Evolutionary conservation across 2,888 invertebrate genomes (phyloP), one percentile per base, ranked within the genome.

Genomic region (Drosophila greeni): DNA sequence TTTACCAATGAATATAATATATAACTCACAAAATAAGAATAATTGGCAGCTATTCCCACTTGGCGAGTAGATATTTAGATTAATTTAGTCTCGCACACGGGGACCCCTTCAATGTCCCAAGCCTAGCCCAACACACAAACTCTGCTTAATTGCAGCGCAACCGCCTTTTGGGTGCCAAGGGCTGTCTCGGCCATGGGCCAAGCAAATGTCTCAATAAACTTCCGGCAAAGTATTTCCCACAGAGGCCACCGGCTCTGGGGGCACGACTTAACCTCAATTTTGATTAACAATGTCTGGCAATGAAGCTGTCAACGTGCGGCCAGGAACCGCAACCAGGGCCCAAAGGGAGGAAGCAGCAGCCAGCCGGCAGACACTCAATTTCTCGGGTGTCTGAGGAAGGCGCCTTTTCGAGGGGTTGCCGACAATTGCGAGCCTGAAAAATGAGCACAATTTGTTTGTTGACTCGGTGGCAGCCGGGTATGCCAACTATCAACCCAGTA

Each of bases 221-320:
- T 56, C 66, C 73, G 75, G 66, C 70, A 71, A 39, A 62, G 55
- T 48, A 20, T 48, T 20, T 48, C 20, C 47, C 31, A 20, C 47
- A 33, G 65, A 47, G 66, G 51, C 48, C 53, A 47, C 36, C 57
- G 55, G 71, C 54, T 67, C 70, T 67, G 73, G 72, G 75, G 75
- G 62, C 75, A 73, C 69, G 68, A 75, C 75, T 84, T 82, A 84
- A 79, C 84, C 76, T 84, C 79, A 82, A 84, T 84, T 82, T 82
- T 82, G 84, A 82, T 82, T 82, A 82, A 82, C 82, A 82, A 79
- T 82, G 84, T 76, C 84, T 79, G 84, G 75, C 75, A 74, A 84
- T 79, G 79, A 74, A 82, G 82, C 78, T 82, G 84, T 82, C 82
- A 84, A 79, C 84, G 74, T 81, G 75, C 75, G 75, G 77, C 56